Percentiles rank a stretch among this genome's conserved stretches.
Evolutionary conservation across 2,888 invertebrate genomes (phyloP).

Genomic region (Diabrotica balteata): DNA sequence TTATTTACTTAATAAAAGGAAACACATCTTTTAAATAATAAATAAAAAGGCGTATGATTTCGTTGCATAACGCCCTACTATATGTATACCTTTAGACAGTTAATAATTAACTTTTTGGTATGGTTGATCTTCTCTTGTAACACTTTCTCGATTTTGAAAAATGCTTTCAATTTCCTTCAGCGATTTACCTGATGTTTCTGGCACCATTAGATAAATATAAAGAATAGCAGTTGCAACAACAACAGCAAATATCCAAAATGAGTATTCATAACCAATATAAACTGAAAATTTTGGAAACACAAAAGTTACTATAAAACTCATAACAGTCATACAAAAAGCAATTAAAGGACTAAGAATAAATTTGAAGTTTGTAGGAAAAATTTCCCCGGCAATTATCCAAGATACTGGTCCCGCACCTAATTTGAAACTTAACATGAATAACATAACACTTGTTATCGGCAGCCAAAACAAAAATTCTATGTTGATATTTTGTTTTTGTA

Average conservation of each 20-base stretch:
- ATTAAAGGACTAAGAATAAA: conserved; percentile 63
- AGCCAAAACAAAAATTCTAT: conserved; percentile 66
- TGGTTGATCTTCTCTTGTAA: neutral
- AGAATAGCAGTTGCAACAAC: conserved; percentile 35
- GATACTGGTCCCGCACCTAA: conserved; percentile 75
- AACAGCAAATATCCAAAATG: conserved; percentile 41
- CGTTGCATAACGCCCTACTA: too few relatives aligned
- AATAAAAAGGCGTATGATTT: too few relatives aligned
- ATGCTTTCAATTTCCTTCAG: conserved; percentile 43
- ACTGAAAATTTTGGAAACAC: conserved; percentile 40
- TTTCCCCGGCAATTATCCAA: conserved; percentile 83
- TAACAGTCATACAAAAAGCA: conserved; percentile 27
- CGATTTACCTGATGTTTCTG: conserved; percentile 43
- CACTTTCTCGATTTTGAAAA: conserved; percentile 1
- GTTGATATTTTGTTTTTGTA: conserved; percentile 32
- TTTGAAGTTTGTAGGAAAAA: conserved; percentile 80
- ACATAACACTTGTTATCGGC: conserved; percentile 72
- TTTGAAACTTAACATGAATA: conserved; percentile 77
- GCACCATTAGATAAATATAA: conserved; percentile 42
- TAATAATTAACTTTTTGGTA: neutral
- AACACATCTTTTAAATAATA: too few relatives aligned
- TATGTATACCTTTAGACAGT: too few relatives aligned
- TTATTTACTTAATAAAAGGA: too few relatives aligned
- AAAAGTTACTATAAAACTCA: conserved; percentile 33
- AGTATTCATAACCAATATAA: conserved; percentile 36